A percentile compares a stretch with the other conserved stretches of the same genome.
phyloP scores from a whole-genome alignment of 92 coral and sea anemone genomes.

The Umimayanthus kanabou region DNA sequence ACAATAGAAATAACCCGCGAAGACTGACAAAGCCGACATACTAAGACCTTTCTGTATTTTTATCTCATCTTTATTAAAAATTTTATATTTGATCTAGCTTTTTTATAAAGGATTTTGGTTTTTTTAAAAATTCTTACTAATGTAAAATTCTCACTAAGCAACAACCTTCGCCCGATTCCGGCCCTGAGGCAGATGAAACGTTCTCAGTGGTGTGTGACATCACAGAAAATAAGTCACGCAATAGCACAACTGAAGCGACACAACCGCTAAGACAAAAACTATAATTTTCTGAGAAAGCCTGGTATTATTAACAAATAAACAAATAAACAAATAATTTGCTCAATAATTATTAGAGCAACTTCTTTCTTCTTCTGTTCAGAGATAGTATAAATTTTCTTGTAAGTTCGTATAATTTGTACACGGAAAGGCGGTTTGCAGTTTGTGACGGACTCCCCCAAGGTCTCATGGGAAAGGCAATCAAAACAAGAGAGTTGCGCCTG shows the following conservation, averaged over 20 bases:
- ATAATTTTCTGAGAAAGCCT: neutral
- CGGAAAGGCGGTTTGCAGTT: neutral
- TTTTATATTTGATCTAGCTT: neutral
- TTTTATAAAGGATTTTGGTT: too few species aligned
- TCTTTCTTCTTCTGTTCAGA: neutral
- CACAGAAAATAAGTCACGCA: slow-evolving; percentile 4
- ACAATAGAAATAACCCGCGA: too few species aligned
- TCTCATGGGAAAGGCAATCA: slow-evolving; percentile 39
- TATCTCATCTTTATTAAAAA: too few species aligned
- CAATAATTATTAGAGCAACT: neutral
- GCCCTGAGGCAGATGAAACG: slow-evolving; percentile 3
- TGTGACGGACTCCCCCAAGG: slow-evolving; percentile 2
- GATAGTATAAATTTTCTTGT: too few species aligned
- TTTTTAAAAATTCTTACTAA: neutral
- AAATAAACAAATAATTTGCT: neutral
- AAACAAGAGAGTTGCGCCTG: slow-evolving; percentile 40
- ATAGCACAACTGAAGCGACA: neutral
- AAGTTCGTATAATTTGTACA: too few species aligned
- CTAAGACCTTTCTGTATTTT: neutral
- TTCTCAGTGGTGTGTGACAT: slow-evolving; percentile 14
- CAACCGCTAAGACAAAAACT: neutral
- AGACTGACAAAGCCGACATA: too few species aligned
- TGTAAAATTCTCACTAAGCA: neutral
- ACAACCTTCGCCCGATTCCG: neutral
- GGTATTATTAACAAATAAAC: neutral